Evolutionary conservation across 1,140 invertebrate genomes (phyloP).

Genomic region (Bombus polaris): DNA sequence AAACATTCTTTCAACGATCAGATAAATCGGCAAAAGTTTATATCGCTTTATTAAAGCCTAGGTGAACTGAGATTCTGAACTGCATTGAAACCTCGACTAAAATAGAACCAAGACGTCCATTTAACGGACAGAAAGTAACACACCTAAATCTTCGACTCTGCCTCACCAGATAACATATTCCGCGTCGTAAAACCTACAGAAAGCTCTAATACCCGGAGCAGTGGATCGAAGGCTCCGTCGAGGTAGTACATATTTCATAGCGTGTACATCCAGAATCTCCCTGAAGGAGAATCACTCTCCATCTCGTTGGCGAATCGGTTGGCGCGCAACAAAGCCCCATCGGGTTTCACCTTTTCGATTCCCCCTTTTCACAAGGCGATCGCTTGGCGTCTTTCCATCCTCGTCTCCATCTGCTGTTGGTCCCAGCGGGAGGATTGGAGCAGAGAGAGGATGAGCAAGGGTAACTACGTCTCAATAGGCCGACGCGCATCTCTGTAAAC

Average conservation of each 20-base stretch:
- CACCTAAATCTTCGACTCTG: too few relatives aligned
- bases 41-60: too few relatives aligned
- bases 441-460: constrained; percentile 56
- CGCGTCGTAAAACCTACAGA: too few relatives aligned
- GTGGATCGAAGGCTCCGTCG: too few relatives aligned
- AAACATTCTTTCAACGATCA: too few relatives aligned
- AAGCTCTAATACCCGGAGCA: too few relatives aligned
- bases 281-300: constrained; percentile 13
- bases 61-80: too few relatives aligned
- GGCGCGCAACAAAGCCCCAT: constrained; percentile 11
- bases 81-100: too few relatives aligned
- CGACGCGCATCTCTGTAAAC: constrained; percentile 54
- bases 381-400: not conserved
- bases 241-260: not conserved
- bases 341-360: constrained; percentile 31
- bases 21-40: too few relatives aligned
- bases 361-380: not conserved
- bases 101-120: too few relatives aligned
- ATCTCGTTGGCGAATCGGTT: constrained; percentile 9
- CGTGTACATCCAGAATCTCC: not conserved
- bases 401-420: constrained; percentile 21
- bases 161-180: too few relatives aligned
- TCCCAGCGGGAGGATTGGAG: constrained; percentile 54
- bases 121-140: too few relatives aligned
- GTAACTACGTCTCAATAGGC: constrained; percentile 70